Evolutionary conservation across 1,140 invertebrate genomes (phyloP).

Genomic region (Oncopodura yosiiana): DNA sequence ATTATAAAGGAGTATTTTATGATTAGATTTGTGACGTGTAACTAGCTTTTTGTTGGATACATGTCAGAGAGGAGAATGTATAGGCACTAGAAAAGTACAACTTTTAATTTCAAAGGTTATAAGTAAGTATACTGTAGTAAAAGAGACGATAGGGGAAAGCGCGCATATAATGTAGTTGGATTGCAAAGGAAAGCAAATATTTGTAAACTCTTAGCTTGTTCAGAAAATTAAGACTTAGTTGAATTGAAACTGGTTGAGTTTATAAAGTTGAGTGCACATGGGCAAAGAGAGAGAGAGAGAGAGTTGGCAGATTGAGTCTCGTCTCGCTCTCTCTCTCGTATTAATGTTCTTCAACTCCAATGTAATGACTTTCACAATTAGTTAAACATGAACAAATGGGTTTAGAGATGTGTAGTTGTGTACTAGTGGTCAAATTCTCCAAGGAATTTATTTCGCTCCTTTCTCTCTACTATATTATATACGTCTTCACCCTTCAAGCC

Average conservation of each 20-base stretch:
- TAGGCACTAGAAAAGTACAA: constrained; percentile 20
- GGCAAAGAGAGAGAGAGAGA: background rate
- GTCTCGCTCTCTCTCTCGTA: constrained; percentile 7
- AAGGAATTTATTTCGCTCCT: constrained; percentile 12
- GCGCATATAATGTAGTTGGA: constrained; percentile 29
- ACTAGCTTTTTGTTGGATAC: too few relatives aligned
- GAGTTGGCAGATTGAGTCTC: background rate
- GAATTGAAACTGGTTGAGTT: constrained; percentile 19
- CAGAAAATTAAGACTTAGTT: constrained; percentile 36
- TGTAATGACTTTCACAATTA: constrained; percentile 37
- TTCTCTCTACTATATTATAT: background rate
- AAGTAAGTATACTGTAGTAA: constrained; percentile 4
- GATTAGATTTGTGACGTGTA: too few relatives aligned
- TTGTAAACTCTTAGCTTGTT: constrained; percentile 33
- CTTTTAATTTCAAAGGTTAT: constrained; percentile 36
- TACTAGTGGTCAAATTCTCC: constrained; percentile 15
- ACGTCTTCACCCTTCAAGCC: background rate
- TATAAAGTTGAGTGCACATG: too few relatives aligned
- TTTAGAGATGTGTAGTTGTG: constrained; percentile 19
- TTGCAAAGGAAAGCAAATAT: constrained; percentile 35
- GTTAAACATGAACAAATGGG: constrained; percentile 36
- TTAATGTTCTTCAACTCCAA: constrained; percentile 33
- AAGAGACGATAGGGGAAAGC: background rate
- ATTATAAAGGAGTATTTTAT: too few relatives aligned
- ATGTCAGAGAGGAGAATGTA: constrained; percentile 2